These are phyloP conservation scores for Pocillopora meandrina DNA, from an alignment of 92 coral and sea anemone species.

Conservation along the genomic window DNA sequence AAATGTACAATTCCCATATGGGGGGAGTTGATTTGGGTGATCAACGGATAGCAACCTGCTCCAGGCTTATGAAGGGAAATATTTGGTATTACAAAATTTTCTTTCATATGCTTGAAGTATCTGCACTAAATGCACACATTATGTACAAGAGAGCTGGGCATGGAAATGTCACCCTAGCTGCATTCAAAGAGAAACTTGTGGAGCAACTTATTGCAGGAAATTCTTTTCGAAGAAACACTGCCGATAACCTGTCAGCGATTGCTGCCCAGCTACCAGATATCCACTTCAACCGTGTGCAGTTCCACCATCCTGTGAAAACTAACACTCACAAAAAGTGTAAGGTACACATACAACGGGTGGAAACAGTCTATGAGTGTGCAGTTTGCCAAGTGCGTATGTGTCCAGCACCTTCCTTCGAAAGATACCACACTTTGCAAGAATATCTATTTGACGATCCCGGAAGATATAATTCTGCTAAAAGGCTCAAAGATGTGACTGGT, in stretches of 20 bases:
- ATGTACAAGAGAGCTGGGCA: slow-evolving; percentile 42
- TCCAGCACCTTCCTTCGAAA: slow-evolving; percentile 51
- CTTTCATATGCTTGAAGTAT: slow-evolving; percentile 42
- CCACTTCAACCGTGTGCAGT: slow-evolving; percentile 25
- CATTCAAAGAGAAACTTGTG: slow-evolving; percentile 31
- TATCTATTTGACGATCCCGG: slow-evolving; percentile 56
- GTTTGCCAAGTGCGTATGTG: slow-evolving; percentile 49
- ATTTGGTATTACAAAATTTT: slow-evolving; percentile 39
- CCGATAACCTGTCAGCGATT: not conserved
- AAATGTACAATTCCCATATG: slow-evolving; percentile 45
- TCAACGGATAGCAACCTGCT: slow-evolving; percentile 39
- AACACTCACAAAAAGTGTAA: slow-evolving; percentile 45
- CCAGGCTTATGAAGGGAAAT: slow-evolving; percentile 32
- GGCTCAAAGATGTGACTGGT: slow-evolving; percentile 49
- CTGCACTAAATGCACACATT: slow-evolving; percentile 32
- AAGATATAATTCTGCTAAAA: slow-evolving; percentile 43
- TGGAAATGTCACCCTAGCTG: slow-evolving; percentile 2
- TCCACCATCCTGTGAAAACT: slow-evolving; percentile 53
- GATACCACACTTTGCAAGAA: slow-evolving; percentile 52
- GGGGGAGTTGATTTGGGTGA: slow-evolving; percentile 47
- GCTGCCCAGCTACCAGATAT: slow-evolving; percentile 22
- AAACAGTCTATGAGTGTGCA: slow-evolving; percentile 46
- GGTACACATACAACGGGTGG: slow-evolving; percentile 54
- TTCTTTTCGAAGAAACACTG: slow-evolving; percentile 2
- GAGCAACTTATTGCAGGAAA: slow-evolving; percentile 42